phyloP scores from a whole-genome alignment of 2,113 vertebrate genomes.

The Rafetus swinhoei region DNA sequence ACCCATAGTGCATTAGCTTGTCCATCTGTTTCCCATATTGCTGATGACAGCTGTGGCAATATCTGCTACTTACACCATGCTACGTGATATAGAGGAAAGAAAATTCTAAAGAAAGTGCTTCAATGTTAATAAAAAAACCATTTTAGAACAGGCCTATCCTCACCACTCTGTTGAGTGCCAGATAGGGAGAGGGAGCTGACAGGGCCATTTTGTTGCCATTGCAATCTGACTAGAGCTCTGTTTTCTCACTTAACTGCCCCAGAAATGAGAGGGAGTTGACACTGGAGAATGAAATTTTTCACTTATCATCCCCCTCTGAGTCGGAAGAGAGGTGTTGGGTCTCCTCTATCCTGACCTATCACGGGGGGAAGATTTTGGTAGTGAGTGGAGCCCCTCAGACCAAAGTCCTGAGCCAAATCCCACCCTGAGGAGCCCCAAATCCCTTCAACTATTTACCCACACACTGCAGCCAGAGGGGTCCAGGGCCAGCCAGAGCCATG shows the following conservation, averaged over 20 bases:
- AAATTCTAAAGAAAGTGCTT: accelerated
- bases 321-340: background rate
- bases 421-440: too few relatives aligned
- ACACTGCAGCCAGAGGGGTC: too few relatives aligned
- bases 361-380: background rate
- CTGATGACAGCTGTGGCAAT: background rate
- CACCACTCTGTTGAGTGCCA: background rate
- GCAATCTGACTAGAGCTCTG: background rate
- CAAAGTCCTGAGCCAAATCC: too few relatives aligned
- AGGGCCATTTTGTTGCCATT: background rate
- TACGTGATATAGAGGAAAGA: background rate
- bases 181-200: background rate
- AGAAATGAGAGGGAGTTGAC: background rate
- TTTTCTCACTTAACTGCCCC: background rate
- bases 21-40: background rate
- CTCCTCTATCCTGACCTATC: constrained; percentile 24
- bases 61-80: accelerated
- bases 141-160: background rate
- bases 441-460: too few relatives aligned
- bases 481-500: too few relatives aligned
- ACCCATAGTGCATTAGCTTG: background rate
- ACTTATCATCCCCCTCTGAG: background rate
- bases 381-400: too few relatives aligned
- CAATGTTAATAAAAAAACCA: background rate
- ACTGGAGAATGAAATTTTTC: background rate